Percentiles rank a stretch among this genome's conserved stretches.
Conservation (phyloP, 2,888 invertebrate species). For the Oligia strigilis region DNA sequence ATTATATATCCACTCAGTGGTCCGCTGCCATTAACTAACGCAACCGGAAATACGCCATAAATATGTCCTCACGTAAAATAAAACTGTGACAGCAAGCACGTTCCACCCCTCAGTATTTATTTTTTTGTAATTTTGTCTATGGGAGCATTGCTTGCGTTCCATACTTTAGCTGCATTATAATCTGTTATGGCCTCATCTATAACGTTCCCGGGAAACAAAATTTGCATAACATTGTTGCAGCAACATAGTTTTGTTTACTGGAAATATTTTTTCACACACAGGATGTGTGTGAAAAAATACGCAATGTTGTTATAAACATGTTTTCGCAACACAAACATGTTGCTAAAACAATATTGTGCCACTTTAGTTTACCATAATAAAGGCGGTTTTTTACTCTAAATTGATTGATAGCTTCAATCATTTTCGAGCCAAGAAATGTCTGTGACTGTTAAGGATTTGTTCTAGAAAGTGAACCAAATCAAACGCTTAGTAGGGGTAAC, state of each 20-base stretch:
- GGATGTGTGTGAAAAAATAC: no score
- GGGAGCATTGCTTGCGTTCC: no score
- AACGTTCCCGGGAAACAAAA: not conserved
- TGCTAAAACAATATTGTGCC: not conserved
- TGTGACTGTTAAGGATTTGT: not conserved
- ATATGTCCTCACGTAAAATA: no score
- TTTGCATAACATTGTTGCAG: not conserved
- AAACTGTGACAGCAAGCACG: no score
- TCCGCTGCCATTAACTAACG: no score
- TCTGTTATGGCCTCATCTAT: not conserved
- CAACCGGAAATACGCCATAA: no score
- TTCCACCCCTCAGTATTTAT: no score
- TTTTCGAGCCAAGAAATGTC: not conserved
- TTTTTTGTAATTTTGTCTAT: no score
- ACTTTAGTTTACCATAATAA: not conserved
- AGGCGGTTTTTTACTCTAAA: not conserved
- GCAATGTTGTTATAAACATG: not conserved
- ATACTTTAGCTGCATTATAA: not conserved
- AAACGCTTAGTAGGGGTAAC: conserved; percentile 49
- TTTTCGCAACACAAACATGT: not conserved
- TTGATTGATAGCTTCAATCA: not conserved
- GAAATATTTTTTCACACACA: not conserved
- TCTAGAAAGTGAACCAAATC: not conserved
- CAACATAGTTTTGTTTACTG: not conserved
- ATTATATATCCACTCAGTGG: no score